Base-by-base conservation (phyloP, 1,140 invertebrate genomes). In the Nomia melanderi region DNA sequence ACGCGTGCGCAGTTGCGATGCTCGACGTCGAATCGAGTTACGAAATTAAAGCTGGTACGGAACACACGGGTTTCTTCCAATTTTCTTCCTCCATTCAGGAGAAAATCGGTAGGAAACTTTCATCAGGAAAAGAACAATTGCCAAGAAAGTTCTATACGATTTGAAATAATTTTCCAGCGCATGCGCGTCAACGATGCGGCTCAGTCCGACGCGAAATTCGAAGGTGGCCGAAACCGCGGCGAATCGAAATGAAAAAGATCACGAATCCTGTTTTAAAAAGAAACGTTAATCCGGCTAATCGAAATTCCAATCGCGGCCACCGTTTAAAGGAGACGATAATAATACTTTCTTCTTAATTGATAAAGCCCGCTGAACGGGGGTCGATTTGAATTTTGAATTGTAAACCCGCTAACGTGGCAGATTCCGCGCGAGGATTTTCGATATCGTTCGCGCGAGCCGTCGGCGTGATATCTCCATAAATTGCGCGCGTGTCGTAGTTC, bases 401-500 rank as follows among this genome's bases (percentile, higher is more conserved):
- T n/a, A n/a, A n/a, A n/a, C n/a, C n/a, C n/a, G n/a, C n/a, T n/a
- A n/a, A n/a, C n/a, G n/a, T n/a, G n/a, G n/a, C n/a, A n/a, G n/a
- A n/a, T n/a, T n/a, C n/a, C n/a, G n/a, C n/a, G n/a, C n/a, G n/a
- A 44, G 41, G 20, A 66, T 66, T 33, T 54, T 36, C 31, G 17
- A 67, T 53, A 54, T 25, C 9, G 29, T 31, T 33, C 14, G 29
- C 23, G 20, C 1, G 17, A 56, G 27, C 23, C 25, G 50, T 36
- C 33, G 12, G 5, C n/a, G 14, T 47, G 59, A 6, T 27, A 39
- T n/a, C 31, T 27, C 17, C 54, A 57, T 50, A 36, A 47, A 59
- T 60, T 50, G 41, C 39, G 27, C 31, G 54, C 73, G 14, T 36
- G 41, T 50, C 64, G 31, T 47, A 60, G 64, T 76, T 67, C 31